A percentile compares a stretch with the other conserved stretches of the same genome.
Evolutionary conservation across 2,797 vertebrate genomes (phyloP).

Genomic region (Platyrinchus mystaceus): DNA sequence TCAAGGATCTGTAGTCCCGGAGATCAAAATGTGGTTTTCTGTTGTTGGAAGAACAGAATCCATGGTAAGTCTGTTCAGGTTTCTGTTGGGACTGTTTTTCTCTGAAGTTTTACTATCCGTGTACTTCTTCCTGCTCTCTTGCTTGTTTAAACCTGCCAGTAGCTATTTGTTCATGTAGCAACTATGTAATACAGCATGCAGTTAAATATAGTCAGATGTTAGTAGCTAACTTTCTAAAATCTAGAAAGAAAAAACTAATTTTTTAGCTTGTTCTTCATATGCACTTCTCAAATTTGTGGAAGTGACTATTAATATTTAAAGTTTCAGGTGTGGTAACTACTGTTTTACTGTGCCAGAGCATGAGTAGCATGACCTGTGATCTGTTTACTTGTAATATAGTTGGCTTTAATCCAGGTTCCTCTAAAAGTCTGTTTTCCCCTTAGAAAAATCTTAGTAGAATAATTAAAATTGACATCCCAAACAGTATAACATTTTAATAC

Average conservation of each 20-base stretch:
- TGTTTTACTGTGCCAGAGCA: conserved; percentile 48
- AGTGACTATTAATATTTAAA: conserved; percentile 44
- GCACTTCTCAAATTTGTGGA: neutral
- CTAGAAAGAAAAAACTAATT: conserved; percentile 36
- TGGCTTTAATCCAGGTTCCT: conserved; percentile 42
- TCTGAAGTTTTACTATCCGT: conserved; percentile 47
- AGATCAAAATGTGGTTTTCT: conserved; percentile 91
- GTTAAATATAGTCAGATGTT: conserved; percentile 34
- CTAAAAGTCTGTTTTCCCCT: conserved; percentile 1
- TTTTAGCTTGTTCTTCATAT: conserved; percentile 6
- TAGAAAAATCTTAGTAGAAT: neutral
- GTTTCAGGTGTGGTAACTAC: conserved; percentile 25
- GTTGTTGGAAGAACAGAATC: conserved; percentile 89
- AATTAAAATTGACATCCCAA: neutral
- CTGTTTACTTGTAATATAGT: neutral
- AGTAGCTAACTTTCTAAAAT: conserved; percentile 38
- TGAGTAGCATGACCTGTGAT: conserved; percentile 52
- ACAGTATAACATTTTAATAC: neutral
- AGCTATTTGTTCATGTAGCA: conserved; percentile 36
- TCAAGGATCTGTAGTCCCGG: conserved; percentile 53
- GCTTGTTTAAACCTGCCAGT: conserved; percentile 63
- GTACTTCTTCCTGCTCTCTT: neutral
- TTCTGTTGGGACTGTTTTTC: conserved; percentile 39
- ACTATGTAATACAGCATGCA: conserved; percentile 12
- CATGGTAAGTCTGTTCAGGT: conserved; percentile 79